Evolutionary conservation across 2,888 invertebrate species (phyloP), one percentile per base, ranked within the genome.

Genomic region (Platypus cylindrus): DNA sequence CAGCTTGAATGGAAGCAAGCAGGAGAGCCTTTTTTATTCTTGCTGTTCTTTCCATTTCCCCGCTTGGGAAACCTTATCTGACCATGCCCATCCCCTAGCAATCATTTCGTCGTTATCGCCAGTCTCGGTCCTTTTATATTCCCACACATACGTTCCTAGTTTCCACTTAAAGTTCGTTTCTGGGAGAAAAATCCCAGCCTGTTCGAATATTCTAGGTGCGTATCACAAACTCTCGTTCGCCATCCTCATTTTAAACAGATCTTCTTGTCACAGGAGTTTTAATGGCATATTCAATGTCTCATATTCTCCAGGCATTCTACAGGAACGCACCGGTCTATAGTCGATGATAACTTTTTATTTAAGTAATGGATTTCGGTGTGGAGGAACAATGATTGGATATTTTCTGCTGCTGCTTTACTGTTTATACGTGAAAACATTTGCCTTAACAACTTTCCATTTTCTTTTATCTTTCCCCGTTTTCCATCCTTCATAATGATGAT

Each of bases 31-130:
- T 37, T 37, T 40, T 40, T 37, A 37, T 37, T 36, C 40, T 29
- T 30, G 40, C 38, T 43, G 39, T 41, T 40, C 43, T 40, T 45
- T 46, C 47, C 49, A 48, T 52, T 52, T 51, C 48, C 47, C 44
- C n/a, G n/a, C n/a, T n/a, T n/a, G 38, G 47, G 46, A 46, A 50
- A 49, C 49, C 46, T 50, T 52, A 52, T 52, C 52, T 52, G 48
- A 50, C 48, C 50, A 47, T 40, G 41, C 44, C 46, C 48, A 50
- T 50, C 49, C 48, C 50, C 27, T 43, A 47, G 50, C 48, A 52
- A 51, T 52, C 52, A 49, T 47, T 48, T 44, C 40, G 48, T 49
- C 49, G 49, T 51, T 51, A 51, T 50, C 50, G 44, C 45, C 28
- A 41, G 45, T 44, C 48, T 47, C 43, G 32, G 45, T 17, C 26